Evolutionary conservation across 23 tunicate species (phyloP), one percentile per base, ranked within the genome.

Genomic region (Trididemnum clinides): DNA sequence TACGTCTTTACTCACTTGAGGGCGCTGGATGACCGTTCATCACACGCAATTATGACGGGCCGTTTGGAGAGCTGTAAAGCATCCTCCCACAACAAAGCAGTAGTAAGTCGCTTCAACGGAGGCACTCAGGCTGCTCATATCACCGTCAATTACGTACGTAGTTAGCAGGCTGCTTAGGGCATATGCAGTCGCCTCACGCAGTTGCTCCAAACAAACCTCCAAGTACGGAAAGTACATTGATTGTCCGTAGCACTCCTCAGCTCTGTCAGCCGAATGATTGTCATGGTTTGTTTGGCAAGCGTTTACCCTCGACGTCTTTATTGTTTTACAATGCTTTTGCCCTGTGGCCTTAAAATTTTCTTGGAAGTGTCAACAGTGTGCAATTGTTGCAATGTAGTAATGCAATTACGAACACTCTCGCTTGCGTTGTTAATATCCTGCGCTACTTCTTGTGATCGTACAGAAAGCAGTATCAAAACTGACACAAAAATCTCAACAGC

Each of bases 151-250:
- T 7, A 44, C 54, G 54, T 7, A 44, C 15, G 54, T 7, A 44
- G 54, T 10, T 15, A 44, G 54, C 54, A 44, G 15, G 54, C 54
- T 44, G 54, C 54, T 44, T 44, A 44, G 54, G 15, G 54, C 54
- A 44, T 44, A 44, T 44, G 15, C 54, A 44, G 54, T 44, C 54
- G 54, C 54, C 10, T 10, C 15, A 10, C 15, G 54, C 54, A 15
- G 54, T 44, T 44, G 10, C 69, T 59, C 69, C 21, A 59, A 59
- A 59, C 69, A 59, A 59, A 12, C 69, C 26, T 59, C 69, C 69
- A 18, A 59, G 69, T 21, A 59, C 27, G 69, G 26, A 59, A 59
- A 59, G 69, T n/a, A n/a, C n/a, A n/a, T n/a, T n/a, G n/a, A n/a
- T n/a, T n/a, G n/a, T n/a, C n/a, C n/a, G n/a, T n/a, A 59, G 27